Evolutionary conservation across 92 coral and sea anemone genomes (phyloP).

Genomic region (Parazoanthus swiftii): DNA sequence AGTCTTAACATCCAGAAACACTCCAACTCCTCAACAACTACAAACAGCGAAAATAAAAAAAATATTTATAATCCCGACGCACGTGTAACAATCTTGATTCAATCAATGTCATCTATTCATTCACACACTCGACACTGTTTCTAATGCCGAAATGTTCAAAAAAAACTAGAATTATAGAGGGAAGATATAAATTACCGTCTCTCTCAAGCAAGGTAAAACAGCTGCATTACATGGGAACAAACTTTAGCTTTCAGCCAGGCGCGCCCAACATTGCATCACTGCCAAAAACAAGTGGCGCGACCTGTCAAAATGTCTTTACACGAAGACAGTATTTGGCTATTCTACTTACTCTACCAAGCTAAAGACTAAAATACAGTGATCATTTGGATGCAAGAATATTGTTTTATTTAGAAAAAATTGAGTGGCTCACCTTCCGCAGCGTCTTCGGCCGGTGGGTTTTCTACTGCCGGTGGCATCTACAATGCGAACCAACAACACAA

Average conservation of each 20-base stretch:
- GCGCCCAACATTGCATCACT: slow-evolving; percentile 54
- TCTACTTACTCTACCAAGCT: not conserved
- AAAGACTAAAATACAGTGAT: not conserved
- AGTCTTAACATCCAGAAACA: not conserved
- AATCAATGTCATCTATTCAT: too few relatives aligned
- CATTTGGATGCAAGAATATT: not conserved
- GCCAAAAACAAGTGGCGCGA: slow-evolving; percentile 23
- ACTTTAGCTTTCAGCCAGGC: slow-evolving; percentile 1
- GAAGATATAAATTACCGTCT: not conserved
- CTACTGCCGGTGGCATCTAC: slow-evolving; percentile 98
- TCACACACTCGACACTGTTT: not conserved
- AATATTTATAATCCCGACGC: not conserved
- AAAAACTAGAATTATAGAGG: not conserved
- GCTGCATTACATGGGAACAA: too few relatives aligned
- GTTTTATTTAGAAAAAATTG: not conserved
- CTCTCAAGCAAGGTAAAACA: not conserved
- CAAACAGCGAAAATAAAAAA: not conserved
- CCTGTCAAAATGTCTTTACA: slow-evolving; percentile 10
- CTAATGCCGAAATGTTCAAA: not conserved
- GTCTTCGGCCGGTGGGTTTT: slow-evolving; percentile 95
- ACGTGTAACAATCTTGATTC: not conserved
- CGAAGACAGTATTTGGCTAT: not conserved
- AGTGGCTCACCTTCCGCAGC: slow-evolving; percentile 74
- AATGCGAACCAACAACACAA: slow-evolving; percentile 40
- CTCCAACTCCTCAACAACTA: not conserved